Evolutionary conservation across 2,888 invertebrate genomes (phyloP).

Genomic region (Phlogophora meticulosa): DNA sequence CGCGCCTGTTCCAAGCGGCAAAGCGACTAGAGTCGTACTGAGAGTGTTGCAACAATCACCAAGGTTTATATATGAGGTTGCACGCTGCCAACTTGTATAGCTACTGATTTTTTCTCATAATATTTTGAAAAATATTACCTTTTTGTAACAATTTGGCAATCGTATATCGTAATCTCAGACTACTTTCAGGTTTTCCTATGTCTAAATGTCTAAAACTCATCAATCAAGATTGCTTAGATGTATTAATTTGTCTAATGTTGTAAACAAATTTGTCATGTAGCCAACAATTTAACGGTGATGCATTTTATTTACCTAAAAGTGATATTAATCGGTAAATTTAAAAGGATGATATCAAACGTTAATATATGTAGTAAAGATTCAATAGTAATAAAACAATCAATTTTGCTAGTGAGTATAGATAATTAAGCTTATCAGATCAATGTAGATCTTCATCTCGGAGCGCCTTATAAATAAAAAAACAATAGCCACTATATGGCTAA

Average conservation of each 20-base stretch:
- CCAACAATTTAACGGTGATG: neutral
- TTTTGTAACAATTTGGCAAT: constrained; percentile 16
- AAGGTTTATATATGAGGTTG: constrained; percentile 90
- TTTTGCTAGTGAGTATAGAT: constrained; percentile 1
- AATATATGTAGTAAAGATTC: neutral
- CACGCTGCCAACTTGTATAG: constrained; percentile 77
- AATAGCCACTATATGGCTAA: neutral
- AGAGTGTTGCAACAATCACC: constrained; percentile 89
- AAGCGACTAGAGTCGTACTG: constrained; percentile 92
- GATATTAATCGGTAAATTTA: neutral
- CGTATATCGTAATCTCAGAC: neutral
- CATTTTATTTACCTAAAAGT: constrained; percentile 1
- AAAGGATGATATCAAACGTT: constrained; percentile 2
- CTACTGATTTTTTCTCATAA: constrained; percentile 70
- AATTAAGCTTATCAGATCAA: neutral
- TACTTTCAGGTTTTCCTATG: constrained; percentile 5
- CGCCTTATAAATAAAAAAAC: neutral
- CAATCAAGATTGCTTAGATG: neutral
- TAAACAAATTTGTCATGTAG: neutral
- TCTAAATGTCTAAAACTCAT: neutral
- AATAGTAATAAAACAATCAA: constrained; percentile 2
- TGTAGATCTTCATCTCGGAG: neutral
- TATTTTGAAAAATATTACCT: constrained; percentile 51
- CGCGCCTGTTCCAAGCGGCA: constrained; percentile 90
- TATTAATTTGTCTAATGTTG: neutral